Percentiles rank a stretch among this genome's conserved stretches.
These are phyloP conservation scores for Mus caroli DNA, from an alignment of 2,797 vertebrate genomes.

Conservation along the genomic window DNA sequence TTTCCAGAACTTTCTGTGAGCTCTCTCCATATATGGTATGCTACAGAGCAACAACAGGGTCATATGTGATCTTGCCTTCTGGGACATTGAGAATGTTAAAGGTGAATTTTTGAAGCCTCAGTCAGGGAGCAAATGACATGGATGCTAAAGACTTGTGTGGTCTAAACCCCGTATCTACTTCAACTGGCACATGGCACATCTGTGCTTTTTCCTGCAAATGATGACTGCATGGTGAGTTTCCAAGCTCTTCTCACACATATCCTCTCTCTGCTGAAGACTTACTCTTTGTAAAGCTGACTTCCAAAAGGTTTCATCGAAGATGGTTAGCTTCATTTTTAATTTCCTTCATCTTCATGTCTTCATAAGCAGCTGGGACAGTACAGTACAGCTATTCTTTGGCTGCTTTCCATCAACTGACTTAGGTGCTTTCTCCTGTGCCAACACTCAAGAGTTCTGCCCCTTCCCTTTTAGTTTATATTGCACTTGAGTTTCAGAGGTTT, in stretches of 20 bases:
- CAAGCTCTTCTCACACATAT: neutral
- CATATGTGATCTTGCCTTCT: neutral
- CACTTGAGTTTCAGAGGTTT: neutral
- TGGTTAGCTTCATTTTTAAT: neutral
- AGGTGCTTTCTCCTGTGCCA: neutral
- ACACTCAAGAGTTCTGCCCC: neutral
- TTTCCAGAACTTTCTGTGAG: neutral
- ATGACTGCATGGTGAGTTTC: neutral
- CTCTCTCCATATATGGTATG: neutral
- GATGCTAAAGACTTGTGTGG: neutral
- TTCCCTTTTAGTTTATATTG: neutral
- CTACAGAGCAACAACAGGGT: neutral
- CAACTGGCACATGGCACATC: too few relatives aligned
- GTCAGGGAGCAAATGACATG: neutral
- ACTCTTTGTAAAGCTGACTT: neutral
- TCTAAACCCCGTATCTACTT: neutral
- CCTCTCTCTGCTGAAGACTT: neutral
- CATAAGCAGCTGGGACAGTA: neutral
- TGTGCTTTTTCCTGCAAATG: neutral
- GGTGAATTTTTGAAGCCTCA: neutral
- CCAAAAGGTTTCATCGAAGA: neutral
- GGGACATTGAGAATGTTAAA: neutral
- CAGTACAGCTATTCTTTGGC: neutral
- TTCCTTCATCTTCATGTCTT: conserved; percentile 17
- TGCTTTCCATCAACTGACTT: neutral